Percentiles rank a stretch among this genome's conserved stretches.
phyloP scores from a whole-genome alignment of 2,113 vertebrate genomes.

The Daboia siamensis region DNA sequence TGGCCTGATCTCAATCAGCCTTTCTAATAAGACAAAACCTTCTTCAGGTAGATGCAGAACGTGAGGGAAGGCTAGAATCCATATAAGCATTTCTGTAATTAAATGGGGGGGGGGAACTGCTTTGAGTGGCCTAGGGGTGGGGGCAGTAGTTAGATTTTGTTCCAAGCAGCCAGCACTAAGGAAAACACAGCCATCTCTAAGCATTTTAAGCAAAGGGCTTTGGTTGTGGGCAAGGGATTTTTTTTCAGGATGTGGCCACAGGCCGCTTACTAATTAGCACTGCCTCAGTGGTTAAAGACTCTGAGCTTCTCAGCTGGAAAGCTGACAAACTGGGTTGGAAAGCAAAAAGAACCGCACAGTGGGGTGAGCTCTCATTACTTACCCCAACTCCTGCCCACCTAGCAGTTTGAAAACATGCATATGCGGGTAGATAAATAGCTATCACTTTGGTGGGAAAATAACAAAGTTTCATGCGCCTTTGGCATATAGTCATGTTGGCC shows the following conservation, averaged over 20 bases:
- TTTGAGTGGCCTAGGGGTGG: not conserved
- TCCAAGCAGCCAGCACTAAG: not conserved
- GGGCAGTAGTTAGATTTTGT: not conserved
- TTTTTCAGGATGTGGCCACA: not conserved
- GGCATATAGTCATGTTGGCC: too few species aligned
- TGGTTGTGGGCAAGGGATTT: not conserved
- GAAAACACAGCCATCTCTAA: not conserved
- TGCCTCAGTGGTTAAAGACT: not conserved
- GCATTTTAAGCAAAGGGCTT: not conserved
- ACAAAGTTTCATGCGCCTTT: too few species aligned
- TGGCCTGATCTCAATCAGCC: not conserved
- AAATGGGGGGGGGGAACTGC: not conserved
- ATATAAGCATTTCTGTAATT: not conserved
- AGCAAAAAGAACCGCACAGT: too few species aligned
- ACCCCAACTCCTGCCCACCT: too few species aligned
- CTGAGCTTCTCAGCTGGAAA: too few species aligned
- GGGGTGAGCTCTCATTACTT: too few species aligned
- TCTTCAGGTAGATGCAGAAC: not conserved
- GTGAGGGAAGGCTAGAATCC: not conserved
- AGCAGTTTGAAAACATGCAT: too few species aligned
- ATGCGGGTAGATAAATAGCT: too few species aligned
- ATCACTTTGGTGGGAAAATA: too few species aligned
- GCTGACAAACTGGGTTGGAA: too few species aligned
- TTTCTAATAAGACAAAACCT: not conserved
- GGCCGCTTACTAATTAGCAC: not conserved